Evolutionary conservation across 2,888 invertebrate genomes (phyloP).

Genomic region (Pteria penguin): DNA sequence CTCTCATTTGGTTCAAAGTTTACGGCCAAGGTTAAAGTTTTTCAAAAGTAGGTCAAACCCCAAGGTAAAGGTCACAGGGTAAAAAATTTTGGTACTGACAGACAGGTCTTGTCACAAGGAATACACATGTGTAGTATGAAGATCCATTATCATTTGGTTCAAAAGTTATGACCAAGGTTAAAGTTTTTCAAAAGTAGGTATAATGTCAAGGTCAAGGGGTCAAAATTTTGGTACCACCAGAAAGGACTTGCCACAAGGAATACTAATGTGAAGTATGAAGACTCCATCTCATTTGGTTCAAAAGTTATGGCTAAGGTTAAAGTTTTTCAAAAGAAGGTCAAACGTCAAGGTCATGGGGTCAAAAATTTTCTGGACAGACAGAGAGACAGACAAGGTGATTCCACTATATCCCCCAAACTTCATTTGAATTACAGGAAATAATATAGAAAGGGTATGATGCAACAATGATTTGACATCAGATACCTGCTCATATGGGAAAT

Average conservation of each 20-base stretch:
- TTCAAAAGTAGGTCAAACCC: background rate
- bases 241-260: background rate
- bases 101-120: background rate
- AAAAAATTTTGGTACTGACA: background rate
- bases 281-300: background rate
- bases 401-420: too few species aligned
- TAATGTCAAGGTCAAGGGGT: background rate
- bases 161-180: background rate
- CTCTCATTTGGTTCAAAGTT: background rate
- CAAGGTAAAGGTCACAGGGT: background rate
- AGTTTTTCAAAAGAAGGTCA: background rate
- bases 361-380: background rate
- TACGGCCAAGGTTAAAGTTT: background rate
- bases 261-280: background rate
- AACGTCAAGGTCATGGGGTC: background rate
- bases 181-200: background rate
- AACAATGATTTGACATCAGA: too few species aligned
- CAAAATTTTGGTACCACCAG: background rate
- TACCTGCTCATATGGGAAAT: too few species aligned
- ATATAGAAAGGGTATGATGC: too few species aligned
- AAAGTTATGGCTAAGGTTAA: background rate
- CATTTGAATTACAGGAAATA: slow-evolving; percentile 55
- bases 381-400: too few species aligned
- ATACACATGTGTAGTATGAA: background rate
- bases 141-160: background rate